A percentile compares a stretch with the other conserved stretches of the same genome.
Conservation (phyloP, 1,140 invertebrate species). For the Berghia stephanieae region DNA sequence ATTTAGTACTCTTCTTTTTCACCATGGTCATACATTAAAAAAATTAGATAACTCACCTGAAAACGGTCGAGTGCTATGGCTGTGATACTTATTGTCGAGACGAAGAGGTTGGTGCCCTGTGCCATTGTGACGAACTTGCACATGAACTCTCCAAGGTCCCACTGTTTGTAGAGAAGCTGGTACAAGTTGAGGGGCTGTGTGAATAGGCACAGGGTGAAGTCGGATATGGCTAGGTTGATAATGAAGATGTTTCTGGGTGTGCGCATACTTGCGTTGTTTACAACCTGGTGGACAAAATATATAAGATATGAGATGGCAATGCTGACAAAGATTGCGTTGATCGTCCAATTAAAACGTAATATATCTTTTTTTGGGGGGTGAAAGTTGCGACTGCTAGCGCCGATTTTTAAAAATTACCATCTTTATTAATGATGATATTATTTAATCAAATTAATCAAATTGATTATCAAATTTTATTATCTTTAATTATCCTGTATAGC, state of each 20-base stretch:
- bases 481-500: no score
- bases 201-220: conserved; percentile 83
- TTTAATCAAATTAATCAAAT: no score
- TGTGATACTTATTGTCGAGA: conserved; percentile 88
- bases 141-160: conserved; percentile 67
- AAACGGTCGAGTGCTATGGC: conserved; percentile 85
- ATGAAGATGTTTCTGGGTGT: conserved; percentile 90
- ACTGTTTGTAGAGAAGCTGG: conserved; percentile 72
- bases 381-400: no score
- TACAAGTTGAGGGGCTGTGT: conserved; percentile 87
- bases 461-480: no score
- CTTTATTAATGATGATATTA: no score
- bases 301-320: background rate
- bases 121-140: conserved; percentile 85
- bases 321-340: background rate
- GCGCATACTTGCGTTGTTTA: conserved; percentile 82
- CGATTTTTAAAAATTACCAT: no score
- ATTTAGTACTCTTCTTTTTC: no score
- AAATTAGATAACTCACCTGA: conserved; percentile 70
- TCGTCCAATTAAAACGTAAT: no score
- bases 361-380: no score
- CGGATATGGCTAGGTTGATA: conserved; percentile 87
- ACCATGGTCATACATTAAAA: no score
- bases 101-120: conserved; percentile 87
- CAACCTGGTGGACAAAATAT: conserved; percentile 55